Evolutionary conservation across 1,140 invertebrate genomes (phyloP), one percentile per base, ranked within the genome.

Genomic region (Magallana ariakensis): DNA sequence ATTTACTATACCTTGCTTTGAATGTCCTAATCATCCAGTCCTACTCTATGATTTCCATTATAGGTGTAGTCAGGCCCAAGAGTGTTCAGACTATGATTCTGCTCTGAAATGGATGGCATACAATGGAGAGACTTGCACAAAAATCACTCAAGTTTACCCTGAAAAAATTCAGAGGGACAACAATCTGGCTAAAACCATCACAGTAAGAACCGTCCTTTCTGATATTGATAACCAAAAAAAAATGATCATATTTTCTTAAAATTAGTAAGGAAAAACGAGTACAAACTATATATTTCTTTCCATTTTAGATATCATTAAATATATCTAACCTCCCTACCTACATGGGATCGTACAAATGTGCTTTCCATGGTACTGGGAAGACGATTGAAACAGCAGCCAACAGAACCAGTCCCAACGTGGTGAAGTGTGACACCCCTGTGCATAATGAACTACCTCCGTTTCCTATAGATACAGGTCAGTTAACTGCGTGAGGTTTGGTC

Each of bases 41-140:
- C 33, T 46, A 46, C 33, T 46, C 33, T 4, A 4, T 46, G 33
- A 46, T 46, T 46, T 46, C 33, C 33, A 46, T 46, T 46, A 46
- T 87, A 96, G 96, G 92, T 99, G 98, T 94, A 99, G 97, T 90
- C 95, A 98, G 54, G 96, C 97, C 62, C 97, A 97, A 70, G 97
- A 98, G 92, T 99, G 98, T 94, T 96, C 97, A 70, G 97, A 97
- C 91, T 97, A 97, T 93, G 97, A 99, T 93, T 97, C 97, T 81
- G 97, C 97, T 46, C 95, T 99, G 7, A 98, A 98, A 93, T 99
- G 98, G 98, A 97, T 99, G 88, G 97, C 97, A 15, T 99, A 99
- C 94, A 83, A 98, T 93, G 98, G 97, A 92, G 98, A 98, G 0
- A 96, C 98, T 91, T 99, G 98, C 94, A 99, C 98, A 0, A 98